Base-by-base conservation (phyloP, 2,113 vertebrate genomes). In the Hystrix cristata region DNA sequence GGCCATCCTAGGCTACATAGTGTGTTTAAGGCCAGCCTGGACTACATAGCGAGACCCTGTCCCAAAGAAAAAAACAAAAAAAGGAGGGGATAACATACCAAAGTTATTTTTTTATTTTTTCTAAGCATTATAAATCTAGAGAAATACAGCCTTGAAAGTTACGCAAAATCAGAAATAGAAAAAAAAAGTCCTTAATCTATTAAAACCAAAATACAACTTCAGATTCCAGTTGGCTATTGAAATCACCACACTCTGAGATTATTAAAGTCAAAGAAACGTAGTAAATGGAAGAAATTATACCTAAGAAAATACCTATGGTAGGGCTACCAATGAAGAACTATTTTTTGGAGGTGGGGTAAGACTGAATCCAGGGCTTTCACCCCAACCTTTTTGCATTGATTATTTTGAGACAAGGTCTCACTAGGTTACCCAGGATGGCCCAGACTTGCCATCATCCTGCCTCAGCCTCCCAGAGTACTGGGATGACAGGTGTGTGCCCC, bases 41-140 rank as follows among this genome's bases (percentile, higher is more conserved):
- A 38, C 38, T 38, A 38, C 38, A 38, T 38, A 38, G 38, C 38
- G 38, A 38, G 38, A 38, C 38, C 38, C 38, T 38, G 38, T 38
- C 38, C 38, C 38, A 38, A 38, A 38, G 38, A 38, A 2, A 38
- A 38, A 38, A 38, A 38, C 38, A 38, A 38, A 38, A 38, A 38
- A 38, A 38, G 38, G 38, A 38, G 38, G 38, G 38, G 38, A 48
- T 34, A 91, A 71, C 27, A 21, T 67, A 12, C 38, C 51, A 38
- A n/a, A 76, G 62, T 92, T 86, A 81, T 10, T 92, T 81, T 27
- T 14, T 34, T 95, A 51, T 21, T 91, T 72, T 88, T 96, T 84
- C 16, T 84, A 89, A 95, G 16, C 84, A 64, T 86, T 64, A 43
- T 92, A 92, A 78, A 53, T 92, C 46, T 92, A 59, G 91, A 51